Evolutionary conservation across 2,888 invertebrate genomes (phyloP), one percentile per base, ranked within the genome.

Genomic region (Drosophila longiperda): DNA sequence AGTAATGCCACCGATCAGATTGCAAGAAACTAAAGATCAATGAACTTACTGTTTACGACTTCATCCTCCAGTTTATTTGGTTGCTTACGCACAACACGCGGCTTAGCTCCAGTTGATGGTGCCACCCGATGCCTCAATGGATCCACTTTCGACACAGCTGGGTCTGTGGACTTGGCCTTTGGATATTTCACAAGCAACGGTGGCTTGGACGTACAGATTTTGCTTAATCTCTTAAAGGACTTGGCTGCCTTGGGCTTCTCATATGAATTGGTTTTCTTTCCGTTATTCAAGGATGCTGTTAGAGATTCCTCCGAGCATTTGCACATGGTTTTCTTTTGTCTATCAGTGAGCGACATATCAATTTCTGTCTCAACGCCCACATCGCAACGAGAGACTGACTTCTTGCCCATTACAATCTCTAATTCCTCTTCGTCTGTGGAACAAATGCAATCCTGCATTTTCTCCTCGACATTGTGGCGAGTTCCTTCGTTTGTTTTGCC

Each of bases 361-460:
- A 80, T 48, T 6, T 78, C 78, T 2, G 78, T 78, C 55, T 78
- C 78, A 23, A 75, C 62, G 26, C 52, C 58, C 17, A 50, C 64
- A 15, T 80, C 76, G 7, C 75, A 49, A 20, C 3, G 23, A 23
- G 45, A 45, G 23, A 45, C 23, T 7, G 45, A 45, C 15, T 15
- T 45, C 15, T 15, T 23, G 33, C 1, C 3, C 7, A n/a, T 23
- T 0, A 11, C 2, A 23, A 15, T n/a, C 49, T 23, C 32, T 12
- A 23, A 1, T 2, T 42, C 60, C 15, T 68, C 68, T 0, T 69
- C 70, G 26, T 59, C 59, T 38, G 68, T 26, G 3, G 45, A 17
- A 26, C 38, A 69, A 11, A 52, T 23, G 17, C 68, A 68, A 34
- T 68, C 68, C 1, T 7, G 17, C 70, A 68, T 69, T 12, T 52